phyloP scores from a whole-genome alignment of 2,888 invertebrate species.

The Bruchidius siliquastri region DNA sequence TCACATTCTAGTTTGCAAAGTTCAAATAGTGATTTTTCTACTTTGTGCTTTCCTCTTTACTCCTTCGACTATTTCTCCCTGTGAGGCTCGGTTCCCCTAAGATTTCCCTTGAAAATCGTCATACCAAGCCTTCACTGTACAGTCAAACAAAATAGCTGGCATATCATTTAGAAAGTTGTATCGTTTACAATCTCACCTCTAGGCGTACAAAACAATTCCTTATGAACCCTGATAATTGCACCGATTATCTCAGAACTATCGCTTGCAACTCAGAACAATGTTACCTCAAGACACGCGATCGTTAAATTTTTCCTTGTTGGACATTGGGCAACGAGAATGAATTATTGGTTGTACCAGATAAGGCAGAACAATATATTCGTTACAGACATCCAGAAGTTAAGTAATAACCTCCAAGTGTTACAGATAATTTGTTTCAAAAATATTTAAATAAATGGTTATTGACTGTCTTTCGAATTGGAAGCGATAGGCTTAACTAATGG shows the following conservation, averaged over 20 bases:
- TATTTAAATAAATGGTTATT: neutral
- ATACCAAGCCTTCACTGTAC: neutral
- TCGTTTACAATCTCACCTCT: neutral
- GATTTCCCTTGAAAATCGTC: no score
- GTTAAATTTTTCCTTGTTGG: constrained; percentile 4
- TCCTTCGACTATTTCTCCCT: no score
- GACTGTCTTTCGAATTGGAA: neutral
- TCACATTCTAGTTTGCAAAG: no score
- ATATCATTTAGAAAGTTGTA: neutral
- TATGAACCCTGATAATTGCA: constrained; percentile 11
- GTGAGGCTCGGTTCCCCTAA: no score
- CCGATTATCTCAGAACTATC: constrained; percentile 5
- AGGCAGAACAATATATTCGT: neutral
- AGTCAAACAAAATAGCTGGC: neutral
- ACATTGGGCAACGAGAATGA: neutral
- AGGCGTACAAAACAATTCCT: constrained; percentile 9
- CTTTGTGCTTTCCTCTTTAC: no score
- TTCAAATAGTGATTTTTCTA: no score
- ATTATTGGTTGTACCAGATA: neutral
- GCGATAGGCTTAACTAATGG: neutral
- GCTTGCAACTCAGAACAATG: constrained; percentile 12
- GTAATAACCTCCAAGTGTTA: neutral
- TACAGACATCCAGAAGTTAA: neutral
- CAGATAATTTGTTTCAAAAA: neutral
- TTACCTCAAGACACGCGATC: constrained; percentile 8